A percentile compares a stretch with the other conserved stretches of the same genome.
Evolutionary conservation across 2,888 invertebrate species (phyloP).

Genomic region (Lasioglossum marginatum): DNA sequence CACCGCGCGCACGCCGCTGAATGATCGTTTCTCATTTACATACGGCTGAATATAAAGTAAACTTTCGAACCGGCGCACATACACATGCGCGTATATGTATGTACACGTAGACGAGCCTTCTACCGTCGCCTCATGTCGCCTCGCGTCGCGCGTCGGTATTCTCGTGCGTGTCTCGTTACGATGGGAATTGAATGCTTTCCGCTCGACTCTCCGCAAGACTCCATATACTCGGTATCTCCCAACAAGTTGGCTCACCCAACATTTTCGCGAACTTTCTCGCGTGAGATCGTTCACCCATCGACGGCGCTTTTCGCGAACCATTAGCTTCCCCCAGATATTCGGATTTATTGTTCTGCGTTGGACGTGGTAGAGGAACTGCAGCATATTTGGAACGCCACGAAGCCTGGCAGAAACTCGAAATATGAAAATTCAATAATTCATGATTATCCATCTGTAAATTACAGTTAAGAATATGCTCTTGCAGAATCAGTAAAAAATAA

Average conservation of each 20-base stretch:
- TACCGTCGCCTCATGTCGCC: not conserved
- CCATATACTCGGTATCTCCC: not conserved
- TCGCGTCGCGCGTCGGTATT: slow-evolving; percentile 3
- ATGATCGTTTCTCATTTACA: slow-evolving; percentile 54
- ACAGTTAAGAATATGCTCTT: no score
- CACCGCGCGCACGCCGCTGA: slow-evolving; percentile 26
- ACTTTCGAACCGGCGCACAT: slow-evolving; percentile 22
- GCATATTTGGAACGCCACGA: not conserved
- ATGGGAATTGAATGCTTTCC: slow-evolving; percentile 14
- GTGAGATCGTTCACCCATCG: not conserved
- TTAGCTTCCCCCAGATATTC: not conserved
- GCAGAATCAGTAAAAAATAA: no score
- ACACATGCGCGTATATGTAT: not conserved
- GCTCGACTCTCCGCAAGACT: not conserved
- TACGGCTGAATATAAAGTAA: slow-evolving; percentile 41
- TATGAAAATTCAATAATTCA: no score
- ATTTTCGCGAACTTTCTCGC: not conserved
- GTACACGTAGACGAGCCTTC: not conserved
- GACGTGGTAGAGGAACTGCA: not conserved
- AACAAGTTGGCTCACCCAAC: not conserved
- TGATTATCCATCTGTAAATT: no score
- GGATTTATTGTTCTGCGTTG: not conserved
- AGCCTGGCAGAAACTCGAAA: no score
- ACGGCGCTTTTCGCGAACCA: not conserved
- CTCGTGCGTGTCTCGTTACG: slow-evolving; percentile 22